Percentiles rank a stretch among this genome's conserved stretches.
Evolutionary conservation across 2,888 invertebrate genomes (phyloP).

Genomic region (Lacanobia oleracea): DNA sequence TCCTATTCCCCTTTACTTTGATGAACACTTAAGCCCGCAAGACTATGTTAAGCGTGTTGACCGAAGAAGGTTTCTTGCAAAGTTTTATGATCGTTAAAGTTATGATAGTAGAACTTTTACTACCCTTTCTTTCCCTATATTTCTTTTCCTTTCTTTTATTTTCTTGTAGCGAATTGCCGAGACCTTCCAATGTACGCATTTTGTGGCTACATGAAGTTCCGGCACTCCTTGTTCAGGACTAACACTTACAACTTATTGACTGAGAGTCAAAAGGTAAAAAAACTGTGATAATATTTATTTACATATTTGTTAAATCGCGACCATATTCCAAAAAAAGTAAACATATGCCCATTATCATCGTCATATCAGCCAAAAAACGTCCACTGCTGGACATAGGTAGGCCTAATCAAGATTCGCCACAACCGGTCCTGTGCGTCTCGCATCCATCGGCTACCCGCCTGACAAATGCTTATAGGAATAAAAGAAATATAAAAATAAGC

Average conservation of each 20-base stretch:
- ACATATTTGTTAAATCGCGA: no score
- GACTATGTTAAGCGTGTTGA: neutral
- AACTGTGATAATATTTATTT: neutral
- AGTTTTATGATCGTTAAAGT: neutral
- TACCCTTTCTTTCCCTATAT: neutral
- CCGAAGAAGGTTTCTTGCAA: neutral
- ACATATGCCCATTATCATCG: no score
- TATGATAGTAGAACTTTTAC: neutral
- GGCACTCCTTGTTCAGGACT: slow-evolving; percentile 89
- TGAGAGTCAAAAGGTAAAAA: slow-evolving; percentile 89
- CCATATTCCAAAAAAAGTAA: neutral
- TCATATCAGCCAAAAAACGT: no score
- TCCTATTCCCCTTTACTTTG: neutral
- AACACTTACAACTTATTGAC: slow-evolving; percentile 92
- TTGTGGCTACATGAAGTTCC: slow-evolving; percentile 91
- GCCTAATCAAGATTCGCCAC: no score
- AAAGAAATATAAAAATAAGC: no score
- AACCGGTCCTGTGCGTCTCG: no score
- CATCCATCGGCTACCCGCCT: no score
- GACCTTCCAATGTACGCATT: slow-evolving; percentile 91
- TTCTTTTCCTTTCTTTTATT: neutral
- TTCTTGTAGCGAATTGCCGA: slow-evolving; percentile 82
- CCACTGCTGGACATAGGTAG: no score
- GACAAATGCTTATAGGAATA: no score
- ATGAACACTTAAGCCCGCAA: neutral